Percentiles rank a stretch among this genome's conserved stretches.
phyloP scores from a whole-genome alignment of 92 coral and sea anemone genomes.

The Siderastrea radians region DNA sequence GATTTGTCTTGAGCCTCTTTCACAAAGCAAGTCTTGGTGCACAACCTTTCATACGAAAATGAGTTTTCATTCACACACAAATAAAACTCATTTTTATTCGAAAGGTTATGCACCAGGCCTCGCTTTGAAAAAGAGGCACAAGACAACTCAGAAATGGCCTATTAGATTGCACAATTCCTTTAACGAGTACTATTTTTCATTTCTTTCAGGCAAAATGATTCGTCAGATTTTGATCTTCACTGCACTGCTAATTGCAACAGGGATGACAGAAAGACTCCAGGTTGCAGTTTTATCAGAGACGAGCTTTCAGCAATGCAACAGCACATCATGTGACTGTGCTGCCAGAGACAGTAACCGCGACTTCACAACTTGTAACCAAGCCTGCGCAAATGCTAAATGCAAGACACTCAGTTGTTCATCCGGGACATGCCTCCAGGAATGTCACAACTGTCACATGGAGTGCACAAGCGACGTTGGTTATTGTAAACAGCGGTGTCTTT shows the following conservation, averaged over 20 bases:
- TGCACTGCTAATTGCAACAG: constrained; percentile 7
- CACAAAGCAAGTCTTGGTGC: no score
- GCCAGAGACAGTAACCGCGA: constrained; percentile 24
- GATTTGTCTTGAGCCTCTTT: no score
- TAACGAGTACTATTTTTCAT: not conserved
- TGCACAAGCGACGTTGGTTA: constrained; percentile 81
- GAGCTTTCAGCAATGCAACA: constrained; percentile 80
- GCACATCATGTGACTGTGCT: constrained; percentile 69
- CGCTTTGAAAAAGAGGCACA: no score
- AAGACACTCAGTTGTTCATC: constrained; percentile 71
- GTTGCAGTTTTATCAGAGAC: constrained; percentile 35
- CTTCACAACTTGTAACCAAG: constrained; percentile 66
- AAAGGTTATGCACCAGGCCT: no score
- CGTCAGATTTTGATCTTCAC: constrained; percentile 4
- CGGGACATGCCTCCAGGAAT: constrained; percentile 78
- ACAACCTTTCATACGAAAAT: no score
- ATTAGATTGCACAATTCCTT: not conserved
- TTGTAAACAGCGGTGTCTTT: constrained; percentile 90
- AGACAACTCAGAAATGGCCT: no score
- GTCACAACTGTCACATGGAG: constrained; percentile 90
- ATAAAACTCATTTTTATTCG: no score
- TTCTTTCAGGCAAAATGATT: constrained; percentile 22
- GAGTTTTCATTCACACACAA: no score
- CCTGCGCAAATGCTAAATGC: constrained; percentile 60
- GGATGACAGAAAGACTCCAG: constrained; percentile 17